These are phyloP conservation scores for Myripristis murdjan DNA, from an alignment of 2,797 vertebrate species.

Conservation along the genomic window DNA sequence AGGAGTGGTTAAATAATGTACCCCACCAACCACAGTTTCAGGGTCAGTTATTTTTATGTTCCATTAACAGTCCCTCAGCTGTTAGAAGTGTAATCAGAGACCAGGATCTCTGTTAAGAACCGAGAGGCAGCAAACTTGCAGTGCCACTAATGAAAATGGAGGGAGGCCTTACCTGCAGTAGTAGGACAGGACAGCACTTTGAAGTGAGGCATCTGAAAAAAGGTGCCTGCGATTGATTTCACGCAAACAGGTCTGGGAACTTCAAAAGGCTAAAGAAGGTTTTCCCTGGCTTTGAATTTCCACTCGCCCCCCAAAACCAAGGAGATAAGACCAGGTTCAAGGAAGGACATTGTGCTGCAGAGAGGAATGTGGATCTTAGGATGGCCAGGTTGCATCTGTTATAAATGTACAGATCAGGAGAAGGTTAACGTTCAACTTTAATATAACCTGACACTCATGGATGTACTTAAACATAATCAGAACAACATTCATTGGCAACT, in stretches of 20 bases:
- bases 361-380: conserved; percentile 37
- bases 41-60: conserved; percentile 77
- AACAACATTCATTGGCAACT: background rate
- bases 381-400: conserved; percentile 22
- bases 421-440: too few relatives aligned
- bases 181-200: conserved; percentile 73
- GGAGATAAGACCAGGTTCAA: conserved; percentile 64
- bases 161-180: conserved; percentile 48
- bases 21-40: conserved; percentile 65
- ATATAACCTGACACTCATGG: background rate
- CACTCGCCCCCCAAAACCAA: conserved; percentile 55
- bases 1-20: conserved; percentile 71
- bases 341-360: conserved; percentile 61
- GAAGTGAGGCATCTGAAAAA: conserved; percentile 76
- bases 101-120: conserved; percentile 65
- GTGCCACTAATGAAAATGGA: conserved; percentile 63
- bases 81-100: conserved; percentile 66
- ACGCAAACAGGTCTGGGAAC: conserved; percentile 80
- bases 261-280: conserved; percentile 79
- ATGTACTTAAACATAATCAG: background rate
- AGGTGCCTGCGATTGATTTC: conserved; percentile 79
- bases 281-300: conserved; percentile 75
- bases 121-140: conserved; percentile 56
- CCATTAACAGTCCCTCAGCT: conserved; percentile 66
- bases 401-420: background rate